phyloP scores from a whole-genome alignment of 1,140 invertebrate species.

The Drosophila ercepeae region DNA sequence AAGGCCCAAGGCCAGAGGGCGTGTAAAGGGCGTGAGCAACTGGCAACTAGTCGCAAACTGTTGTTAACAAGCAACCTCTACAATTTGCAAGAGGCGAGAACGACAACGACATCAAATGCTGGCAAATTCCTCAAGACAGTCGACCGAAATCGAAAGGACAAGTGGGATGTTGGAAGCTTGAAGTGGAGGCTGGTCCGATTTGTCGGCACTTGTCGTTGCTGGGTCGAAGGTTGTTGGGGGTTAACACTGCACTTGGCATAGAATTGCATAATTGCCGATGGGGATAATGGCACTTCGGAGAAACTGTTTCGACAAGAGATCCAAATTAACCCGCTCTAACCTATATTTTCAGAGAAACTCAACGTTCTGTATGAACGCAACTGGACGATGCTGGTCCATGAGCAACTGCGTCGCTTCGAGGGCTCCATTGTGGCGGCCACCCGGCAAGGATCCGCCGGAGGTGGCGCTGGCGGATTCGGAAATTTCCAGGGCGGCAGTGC shows the following conservation, averaged over 20 bases:
- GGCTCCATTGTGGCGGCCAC: conserved; percentile 90
- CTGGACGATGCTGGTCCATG: conserved; percentile 91
- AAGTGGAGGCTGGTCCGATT: conserved; percentile 24
- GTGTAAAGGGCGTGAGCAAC: conserved; percentile 10
- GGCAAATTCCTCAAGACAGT: conserved; percentile 11
- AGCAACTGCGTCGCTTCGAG: conserved; percentile 91
- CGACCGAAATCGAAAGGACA: conserved; percentile 13
- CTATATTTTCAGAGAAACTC: conserved; percentile 86
- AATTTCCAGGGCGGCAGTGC: conserved; percentile 36
- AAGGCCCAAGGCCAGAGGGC: conserved; percentile 34
- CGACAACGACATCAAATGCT: conserved; percentile 30
- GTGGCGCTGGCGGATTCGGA: conserved; percentile 15
- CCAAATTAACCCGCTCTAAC: conserved; percentile 26
- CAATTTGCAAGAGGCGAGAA: conserved; percentile 42
- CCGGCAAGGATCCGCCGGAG: conserved; percentile 79
- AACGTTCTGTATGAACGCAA: conserved; percentile 93
- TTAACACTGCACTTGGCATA: conserved; percentile 48
- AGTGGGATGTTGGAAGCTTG: conserved; percentile 4
- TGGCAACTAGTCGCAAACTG: conserved; percentile 39
- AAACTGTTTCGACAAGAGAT: conserved; percentile 2
- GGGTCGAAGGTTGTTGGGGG: conserved; percentile 32
- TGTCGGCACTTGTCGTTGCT: conserved; percentile 35
- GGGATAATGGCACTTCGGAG: conserved; percentile 15
- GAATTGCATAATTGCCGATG: conserved; percentile 55
- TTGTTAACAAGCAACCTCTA: conserved; percentile 55